Evolutionary conservation across 2,797 vertebrate species (phyloP), one percentile per base, ranked within the genome.

Genomic region (Scyliorhinus canicula): DNA sequence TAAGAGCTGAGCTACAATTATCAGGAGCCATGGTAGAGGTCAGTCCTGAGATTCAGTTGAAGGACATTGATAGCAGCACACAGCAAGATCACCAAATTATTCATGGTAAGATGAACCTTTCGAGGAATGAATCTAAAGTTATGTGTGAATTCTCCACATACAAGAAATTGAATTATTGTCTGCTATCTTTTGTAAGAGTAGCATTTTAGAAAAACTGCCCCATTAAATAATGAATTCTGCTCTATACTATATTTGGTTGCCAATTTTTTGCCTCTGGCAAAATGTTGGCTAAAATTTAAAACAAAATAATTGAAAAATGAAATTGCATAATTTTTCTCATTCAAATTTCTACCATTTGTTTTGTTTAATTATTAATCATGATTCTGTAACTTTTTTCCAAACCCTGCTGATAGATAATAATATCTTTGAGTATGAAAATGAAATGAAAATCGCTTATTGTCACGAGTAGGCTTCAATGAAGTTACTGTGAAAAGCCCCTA

Each of bases 21-120:
- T 97, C 97, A 82, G 99, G 98, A 65, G 96, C 95, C 12, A 97
- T 97, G 2, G 97, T 99, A 96, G 97, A 98, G 93, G 95, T 99
- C 96, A 98, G 97, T 96, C 97, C 98, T 93, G 98, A 98, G 71
- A 97, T 98, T 91, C 95, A 95, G 71, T 96, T 98, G 96, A 97
- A 97, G 71, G 97, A 97, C 95, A 96, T 97, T 95, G 95, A 97
- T 91, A 96, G 96, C 95, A 96, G 96, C 57, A 96, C 95, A 67
- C 95, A 96, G 95, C 96, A 98, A 0, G 96, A 97, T 95, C 96
- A 96, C 47, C 96, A 97, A 95, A 97, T 96, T 50, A 74, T 99
- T 84, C 98, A 96, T 95, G 99, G 99, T 99, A 96, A 97, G 97
- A n/a, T 82, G 44, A 71, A 71, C 6, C 11, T 74, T 94, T 40